A percentile compares a stretch with the other conserved stretches of the same genome.
phyloP scores from a whole-genome alignment of 2,113 vertebrate species.

The Dasyornis broadbenti region DNA sequence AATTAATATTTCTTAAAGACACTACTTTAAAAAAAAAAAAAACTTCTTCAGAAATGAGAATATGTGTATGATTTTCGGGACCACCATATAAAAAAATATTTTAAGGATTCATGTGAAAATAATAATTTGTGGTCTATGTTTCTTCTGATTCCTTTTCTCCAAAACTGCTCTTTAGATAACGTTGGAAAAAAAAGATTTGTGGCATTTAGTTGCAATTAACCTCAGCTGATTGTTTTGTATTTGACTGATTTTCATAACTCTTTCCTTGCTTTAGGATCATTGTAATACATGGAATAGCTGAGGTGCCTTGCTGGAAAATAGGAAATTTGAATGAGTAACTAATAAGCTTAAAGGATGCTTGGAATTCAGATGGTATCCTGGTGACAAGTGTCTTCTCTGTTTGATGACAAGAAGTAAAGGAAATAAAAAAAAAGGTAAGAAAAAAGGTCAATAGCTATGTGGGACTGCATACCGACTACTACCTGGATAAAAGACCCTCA shows the following conservation, averaged over 20 bases:
- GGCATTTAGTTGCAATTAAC: background rate
- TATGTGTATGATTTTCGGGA: background rate
- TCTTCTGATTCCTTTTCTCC: background rate
- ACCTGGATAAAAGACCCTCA: background rate
- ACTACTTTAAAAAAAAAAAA: background rate
- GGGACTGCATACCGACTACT: background rate
- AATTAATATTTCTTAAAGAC: background rate
- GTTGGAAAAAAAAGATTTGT: background rate
- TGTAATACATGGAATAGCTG: background rate
- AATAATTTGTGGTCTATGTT: rapidly evolving
- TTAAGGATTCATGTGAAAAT: background rate
- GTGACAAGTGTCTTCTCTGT: background rate
- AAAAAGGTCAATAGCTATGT: background rate
- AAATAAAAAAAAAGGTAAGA: background rate
- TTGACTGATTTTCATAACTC: background rate
- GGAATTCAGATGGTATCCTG: background rate
- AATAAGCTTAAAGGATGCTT: background rate
- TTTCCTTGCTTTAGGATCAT: background rate
- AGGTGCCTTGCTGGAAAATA: background rate
- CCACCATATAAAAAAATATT: background rate
- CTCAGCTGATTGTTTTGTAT: background rate
- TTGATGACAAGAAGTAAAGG: background rate
- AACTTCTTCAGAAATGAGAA: background rate
- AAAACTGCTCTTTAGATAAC: background rate
- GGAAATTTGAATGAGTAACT: background rate